Percentiles rank a stretch among this genome's conserved stretches.
These are phyloP conservation scores for Abscondita cerata DNA, from an alignment of 2,888 invertebrate genomes.

Conservation along the genomic window DNA sequence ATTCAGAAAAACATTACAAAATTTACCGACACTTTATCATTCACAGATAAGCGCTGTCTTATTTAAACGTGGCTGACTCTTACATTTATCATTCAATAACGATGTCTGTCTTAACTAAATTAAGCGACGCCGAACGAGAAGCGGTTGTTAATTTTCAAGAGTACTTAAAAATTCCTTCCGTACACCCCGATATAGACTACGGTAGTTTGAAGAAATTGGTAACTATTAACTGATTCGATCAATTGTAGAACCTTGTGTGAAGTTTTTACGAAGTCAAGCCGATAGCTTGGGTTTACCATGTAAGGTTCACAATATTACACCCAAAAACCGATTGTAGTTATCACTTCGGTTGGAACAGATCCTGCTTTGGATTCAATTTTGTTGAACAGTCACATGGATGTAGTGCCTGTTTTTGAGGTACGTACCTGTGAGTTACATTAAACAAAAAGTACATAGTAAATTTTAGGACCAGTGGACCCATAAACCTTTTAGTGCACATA, in stretches of 20 bases:
- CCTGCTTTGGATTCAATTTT: constrained; percentile 72
- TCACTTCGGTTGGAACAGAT: constrained; percentile 79
- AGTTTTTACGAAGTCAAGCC: constrained; percentile 74
- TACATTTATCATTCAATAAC: too few relatives aligned
- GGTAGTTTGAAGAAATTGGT: constrained; percentile 60
- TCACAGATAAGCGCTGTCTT: too few relatives aligned
- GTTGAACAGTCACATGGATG: constrained; percentile 93
- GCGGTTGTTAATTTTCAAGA: constrained; percentile 82
- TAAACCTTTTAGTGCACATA: constrained; percentile 86
- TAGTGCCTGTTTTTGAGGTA: constrained; percentile 85
- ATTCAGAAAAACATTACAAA: too few relatives aligned
- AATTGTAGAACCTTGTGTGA: constrained; percentile 74
- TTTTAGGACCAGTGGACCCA: constrained; percentile 87
- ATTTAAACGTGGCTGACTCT: too few relatives aligned
- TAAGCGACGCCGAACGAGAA: too few relatives aligned
- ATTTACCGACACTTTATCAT: too few relatives aligned
- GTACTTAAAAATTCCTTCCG: constrained; percentile 85
- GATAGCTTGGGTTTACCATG: constrained; percentile 68
- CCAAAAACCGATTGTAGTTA: constrained; percentile 75
- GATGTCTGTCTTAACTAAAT: too few relatives aligned
- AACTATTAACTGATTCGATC: background rate
- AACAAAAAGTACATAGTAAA: too few relatives aligned
- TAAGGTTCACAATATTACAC: constrained; percentile 62
- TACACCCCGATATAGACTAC: constrained; percentile 87
- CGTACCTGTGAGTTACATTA: background rate